Base-by-base conservation (phyloP, 1,140 invertebrate genomes). In the Mycetomoellerius zeteki region DNA sequence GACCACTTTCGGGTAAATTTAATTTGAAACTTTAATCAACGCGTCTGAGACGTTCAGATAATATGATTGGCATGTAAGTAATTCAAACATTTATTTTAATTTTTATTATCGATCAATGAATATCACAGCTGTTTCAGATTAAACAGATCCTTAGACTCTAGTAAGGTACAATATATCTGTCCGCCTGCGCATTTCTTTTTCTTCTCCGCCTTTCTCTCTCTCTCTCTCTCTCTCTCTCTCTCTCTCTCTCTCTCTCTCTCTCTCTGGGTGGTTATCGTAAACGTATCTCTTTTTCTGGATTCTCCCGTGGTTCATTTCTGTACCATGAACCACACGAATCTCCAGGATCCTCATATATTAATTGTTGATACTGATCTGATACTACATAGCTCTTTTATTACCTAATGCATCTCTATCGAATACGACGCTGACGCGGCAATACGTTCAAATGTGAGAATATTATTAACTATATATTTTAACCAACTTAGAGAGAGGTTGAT, bases 361-460 rank as follows among this genome's bases (percentile, higher is more conserved):
- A 93, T 93, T 91, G 88, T 89, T 86, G 90, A 93, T 93, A 90
- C 76, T 69, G 90, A 93, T 92, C 89, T 92, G 84, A 64, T 37
- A 37, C 65, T 81, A 43, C 67, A 27, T 85, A 52, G 56, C 37
- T 19, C 78, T 86, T 89, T 91, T 89, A 89, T 88, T 87, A 43
- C 37, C 37, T 43, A 88, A 73, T 67, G 69, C 80, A 72, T 92
- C 85, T 89, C 75, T 72, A 86, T 90, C 86, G 78, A 77, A 19
- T 21, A 12, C 54, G 65, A 82, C 88, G 90, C 89, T 92, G 90
- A 91, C 89, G 86, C 77, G 91, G 87, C 90, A 86, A 91, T 92
- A 88, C 90, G 89, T 93, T 90, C 91, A 91, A 93, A 93, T 92
- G 92, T 93, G 91, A 92, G 91, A 93, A 93, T 92, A 93, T 94